Percentiles rank a stretch among this genome's conserved stretches.
Conservation (phyloP, 1,140 invertebrate genomes). For the Tetragnatha versicolor region DNA sequence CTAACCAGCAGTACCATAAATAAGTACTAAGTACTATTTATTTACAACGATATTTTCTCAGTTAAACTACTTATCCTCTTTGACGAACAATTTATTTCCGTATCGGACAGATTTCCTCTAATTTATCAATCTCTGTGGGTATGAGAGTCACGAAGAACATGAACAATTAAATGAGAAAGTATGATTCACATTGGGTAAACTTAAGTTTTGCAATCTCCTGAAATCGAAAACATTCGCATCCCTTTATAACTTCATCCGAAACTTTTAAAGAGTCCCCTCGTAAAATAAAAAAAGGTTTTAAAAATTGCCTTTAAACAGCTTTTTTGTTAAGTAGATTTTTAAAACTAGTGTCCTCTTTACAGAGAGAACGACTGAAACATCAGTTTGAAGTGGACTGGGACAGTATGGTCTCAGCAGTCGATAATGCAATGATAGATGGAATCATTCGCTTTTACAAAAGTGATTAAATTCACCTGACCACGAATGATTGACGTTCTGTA, state of each 20-base stretch:
- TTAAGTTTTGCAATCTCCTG: background rate
- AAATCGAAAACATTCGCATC: background rate
- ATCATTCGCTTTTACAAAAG: too few species aligned
- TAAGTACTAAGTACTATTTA: too few species aligned
- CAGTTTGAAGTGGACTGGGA: slow-evolving; percentile 48
- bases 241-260: background rate
- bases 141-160: too few species aligned
- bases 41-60: too few species aligned
- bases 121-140: too few species aligned
- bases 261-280: slow-evolving; percentile 4
- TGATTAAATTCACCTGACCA: too few species aligned
- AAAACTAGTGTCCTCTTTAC: background rate
- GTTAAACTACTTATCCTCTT: too few species aligned
- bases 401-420: slow-evolving; percentile 28
- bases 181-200: background rate
- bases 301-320: background rate
- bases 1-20: too few species aligned
- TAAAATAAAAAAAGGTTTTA: background rate
- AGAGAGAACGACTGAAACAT: slow-evolving; percentile 37
- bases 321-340: background rate
- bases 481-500: background rate
- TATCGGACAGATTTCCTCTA: too few species aligned
- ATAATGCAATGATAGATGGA: slow-evolving; percentile 1
- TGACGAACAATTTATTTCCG: too few species aligned
- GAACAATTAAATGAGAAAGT: background rate